Base-by-base conservation (phyloP, 2,113 vertebrate genomes). In the Holacanthus passer region DNA sequence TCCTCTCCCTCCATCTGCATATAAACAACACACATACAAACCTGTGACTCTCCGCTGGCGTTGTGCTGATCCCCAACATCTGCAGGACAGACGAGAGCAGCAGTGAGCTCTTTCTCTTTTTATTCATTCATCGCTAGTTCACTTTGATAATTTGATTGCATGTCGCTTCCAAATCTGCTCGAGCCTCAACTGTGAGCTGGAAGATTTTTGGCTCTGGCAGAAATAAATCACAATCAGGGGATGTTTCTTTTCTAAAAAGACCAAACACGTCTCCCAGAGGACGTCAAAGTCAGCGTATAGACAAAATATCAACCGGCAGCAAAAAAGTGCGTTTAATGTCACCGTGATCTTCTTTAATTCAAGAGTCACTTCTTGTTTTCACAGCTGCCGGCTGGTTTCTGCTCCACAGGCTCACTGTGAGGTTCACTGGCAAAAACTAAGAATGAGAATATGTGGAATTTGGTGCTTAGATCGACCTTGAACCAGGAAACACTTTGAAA, bases 31-130 rank as follows among this genome's bases (percentile, higher is more conserved):
- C 39, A 13, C 3, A 17, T 45, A 90, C 89, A 32, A 80, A 94
- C 93, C 92, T 94, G 91, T 2, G 89, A 52, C 9, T 89, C 89
- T 74, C 77, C 89, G 0, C 81, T 52, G 62, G 82, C 50, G 8
- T 58, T 78, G 37, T 88, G 67, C 39, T 89, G 91, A 56, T 89
- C 87, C 62, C 77, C 87, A 64, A 0, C 89, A 87, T 94, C 93
- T 94, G 89, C 77, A 75, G 83, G 48, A 80, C 45, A 83, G 60
- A 94, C 0, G n/a, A 75, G 37, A 39, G 58, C 63, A 73, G 41
- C 52, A 41, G 5, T 82, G 43, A 82, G 73, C 13, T 22, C 27
- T 62, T 66, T 45, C 32, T 24, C 3, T 39, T 45, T 47, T 17
- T 7, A 79, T 5, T 5, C 1, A 59, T 70, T 35, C 31, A 9